Evolutionary conservation across 1,140 invertebrate species (phyloP).

Genomic region (Lordiphosa mommai): DNA sequence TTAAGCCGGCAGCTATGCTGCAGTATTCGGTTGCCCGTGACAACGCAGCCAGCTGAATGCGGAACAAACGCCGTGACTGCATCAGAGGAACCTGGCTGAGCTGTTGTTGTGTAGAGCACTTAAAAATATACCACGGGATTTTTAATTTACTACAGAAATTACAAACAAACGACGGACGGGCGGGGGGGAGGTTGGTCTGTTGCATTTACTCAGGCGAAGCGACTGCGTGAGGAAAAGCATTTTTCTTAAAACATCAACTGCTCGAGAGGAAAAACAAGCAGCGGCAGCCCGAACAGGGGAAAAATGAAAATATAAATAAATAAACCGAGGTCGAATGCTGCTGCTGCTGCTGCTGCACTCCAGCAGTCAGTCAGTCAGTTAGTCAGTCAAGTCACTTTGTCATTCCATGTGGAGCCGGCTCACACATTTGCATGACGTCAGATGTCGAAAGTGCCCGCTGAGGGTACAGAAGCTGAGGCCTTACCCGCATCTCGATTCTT

Average conservation of each 20-base stretch:
- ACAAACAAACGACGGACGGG: conserved; percentile 28
- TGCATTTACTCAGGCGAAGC: conserved; percentile 7
- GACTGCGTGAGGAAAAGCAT: conserved; percentile 57
- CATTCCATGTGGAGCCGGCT: conserved; percentile 47
- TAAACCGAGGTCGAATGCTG: conserved; percentile 71
- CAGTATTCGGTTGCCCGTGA: conserved; percentile 23
- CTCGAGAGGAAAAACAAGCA: conserved; percentile 42
- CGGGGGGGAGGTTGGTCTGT: background rate
- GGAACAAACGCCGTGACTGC: conserved; percentile 46
- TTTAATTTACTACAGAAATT: conserved; percentile 75
- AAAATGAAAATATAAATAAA: conserved; percentile 72
- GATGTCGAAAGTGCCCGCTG: conserved; percentile 42
- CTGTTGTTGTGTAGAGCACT: conserved; percentile 42
- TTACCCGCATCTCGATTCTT: conserved; percentile 36
- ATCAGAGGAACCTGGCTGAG: conserved; percentile 27
- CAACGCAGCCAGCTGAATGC: conserved; percentile 20
- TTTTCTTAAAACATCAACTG: conserved; percentile 39
- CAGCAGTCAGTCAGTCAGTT: conserved; percentile 3
- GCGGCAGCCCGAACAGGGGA: background rate
- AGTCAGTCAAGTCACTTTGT: conserved; percentile 67
- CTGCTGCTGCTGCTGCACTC: conserved; percentile 15
- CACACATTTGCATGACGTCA: conserved; percentile 62
- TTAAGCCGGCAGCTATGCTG: conserved; percentile 35
- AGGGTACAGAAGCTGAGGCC: conserved; percentile 8
- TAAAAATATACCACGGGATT: conserved; percentile 52